These are phyloP conservation scores for Prunella fulvescens DNA, from an alignment of 2,113 vertebrate genomes.

Conservation along the genomic window DNA sequence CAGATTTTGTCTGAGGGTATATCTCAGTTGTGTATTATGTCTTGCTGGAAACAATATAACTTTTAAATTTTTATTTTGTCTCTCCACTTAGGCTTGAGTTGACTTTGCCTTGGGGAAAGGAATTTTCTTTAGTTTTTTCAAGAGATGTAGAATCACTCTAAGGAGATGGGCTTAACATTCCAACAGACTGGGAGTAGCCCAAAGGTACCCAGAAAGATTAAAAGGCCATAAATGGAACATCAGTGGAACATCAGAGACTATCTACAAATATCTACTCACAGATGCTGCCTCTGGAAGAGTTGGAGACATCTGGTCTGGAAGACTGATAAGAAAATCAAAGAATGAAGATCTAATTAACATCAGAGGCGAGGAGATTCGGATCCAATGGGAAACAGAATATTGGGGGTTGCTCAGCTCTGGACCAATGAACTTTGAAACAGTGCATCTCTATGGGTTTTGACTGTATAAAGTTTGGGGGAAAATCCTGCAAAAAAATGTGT, in stretches of 20 bases:
- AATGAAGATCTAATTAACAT: neutral
- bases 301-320: neutral
- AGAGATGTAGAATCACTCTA: neutral
- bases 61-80: neutral
- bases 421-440: neutral
- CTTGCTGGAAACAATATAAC: neutral
- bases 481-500: neutral
- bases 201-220: neutral
- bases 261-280: neutral
- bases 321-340: neutral
- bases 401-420: neutral
- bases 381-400: neutral
- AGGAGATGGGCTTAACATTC: neutral
- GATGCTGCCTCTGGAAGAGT: neutral
- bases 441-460: neutral
- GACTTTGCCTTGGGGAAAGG: neutral
- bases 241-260: neutral
- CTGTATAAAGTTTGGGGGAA: neutral
- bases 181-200: neutral
- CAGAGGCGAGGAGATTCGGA: neutral
- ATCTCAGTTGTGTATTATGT: accelerated
- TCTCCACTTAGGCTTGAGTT: neutral
- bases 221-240: neutral
- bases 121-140: neutral
- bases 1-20: neutral